Conservation (phyloP, 2,113 vertebrate species). For the Mohoua ochrocephala region DNA sequence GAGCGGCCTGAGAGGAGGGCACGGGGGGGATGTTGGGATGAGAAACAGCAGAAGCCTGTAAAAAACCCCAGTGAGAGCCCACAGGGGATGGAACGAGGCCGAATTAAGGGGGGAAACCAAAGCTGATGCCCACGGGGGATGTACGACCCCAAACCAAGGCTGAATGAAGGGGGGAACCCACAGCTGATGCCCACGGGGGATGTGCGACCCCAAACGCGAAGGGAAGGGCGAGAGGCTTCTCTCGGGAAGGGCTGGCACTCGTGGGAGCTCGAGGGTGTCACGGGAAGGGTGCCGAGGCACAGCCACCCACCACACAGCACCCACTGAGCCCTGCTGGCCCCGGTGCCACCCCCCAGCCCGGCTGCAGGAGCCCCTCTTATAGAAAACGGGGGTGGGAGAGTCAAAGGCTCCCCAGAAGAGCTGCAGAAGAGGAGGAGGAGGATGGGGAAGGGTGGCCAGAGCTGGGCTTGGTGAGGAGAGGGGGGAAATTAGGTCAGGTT, state of each 20-base stretch:
- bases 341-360: neutral
- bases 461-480: neutral
- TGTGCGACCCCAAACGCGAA: neutral
- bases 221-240: neutral
- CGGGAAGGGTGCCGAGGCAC: neutral
- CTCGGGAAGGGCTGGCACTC: neutral
- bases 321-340: neutral
- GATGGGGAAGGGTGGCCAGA: neutral
- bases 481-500: slow-evolving; percentile 64
- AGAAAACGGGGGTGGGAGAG: fast-evolving
- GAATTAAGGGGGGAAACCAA: neutral
- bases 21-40: fast-evolving
- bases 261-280: neutral
- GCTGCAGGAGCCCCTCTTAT: neutral
- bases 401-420: neutral
- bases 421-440: neutral
- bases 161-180: neutral
- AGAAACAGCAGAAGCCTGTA: neutral
- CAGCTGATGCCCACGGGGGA: fast-evolving
- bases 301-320: neutral
- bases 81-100: neutral
- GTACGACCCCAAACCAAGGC: neutral
- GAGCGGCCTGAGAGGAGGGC: neutral
- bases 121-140: fast-evolving
- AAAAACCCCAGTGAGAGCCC: neutral